Evolutionary conservation across 92 coral and sea anemone species (phyloP), one percentile per base, ranked within the genome.

Genomic region (Zoanthus sociatus): DNA sequence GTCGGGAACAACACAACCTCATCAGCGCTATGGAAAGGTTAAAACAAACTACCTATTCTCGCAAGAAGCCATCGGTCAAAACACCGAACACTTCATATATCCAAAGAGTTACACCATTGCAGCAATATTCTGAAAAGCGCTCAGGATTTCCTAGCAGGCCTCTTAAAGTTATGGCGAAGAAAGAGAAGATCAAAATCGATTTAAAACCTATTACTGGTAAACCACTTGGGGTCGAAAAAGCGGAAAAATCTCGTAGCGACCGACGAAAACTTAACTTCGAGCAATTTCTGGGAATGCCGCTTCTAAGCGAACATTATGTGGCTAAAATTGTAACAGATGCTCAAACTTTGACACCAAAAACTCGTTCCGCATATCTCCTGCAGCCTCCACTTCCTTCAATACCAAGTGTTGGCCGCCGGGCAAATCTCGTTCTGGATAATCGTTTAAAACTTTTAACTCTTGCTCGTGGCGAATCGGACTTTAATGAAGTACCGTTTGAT

Each of bases 11-110:
- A 76, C 98, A 95, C 82, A 95, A 97, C 58, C 91, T 97, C 10
- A 90, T 97, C 63, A 92, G 91, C 72, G 98, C 99, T 16, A 97
- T 97, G 99, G 97, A 97, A 68, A 88, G 99, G 17, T 82, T 97
- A 11, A 92, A 95, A 76, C 99, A 95, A 75, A 84, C 95, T 7
- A 87, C 88, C 0, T 93, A 97, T 83, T 97, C 99, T 6, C 88
- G 99, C 45, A 91, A 90, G 69, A 91, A 93, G 81, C 97, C 98
- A 6, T 61, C 90, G 46, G 79, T 97, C 46, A 90, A 92, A 50
- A 87, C 92, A 73, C 76, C 70, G 78, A 90, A 53, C 14, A 15
- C 33, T 7, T 78, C 74, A 42, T 16, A 15, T 2, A 3, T 32
- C 15, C 89, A 53, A 0, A 71, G 54, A 3, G 83, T 54, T 8